Conservation (phyloP, 2,797 vertebrate species). For the Perodicticus potto region DNA sequence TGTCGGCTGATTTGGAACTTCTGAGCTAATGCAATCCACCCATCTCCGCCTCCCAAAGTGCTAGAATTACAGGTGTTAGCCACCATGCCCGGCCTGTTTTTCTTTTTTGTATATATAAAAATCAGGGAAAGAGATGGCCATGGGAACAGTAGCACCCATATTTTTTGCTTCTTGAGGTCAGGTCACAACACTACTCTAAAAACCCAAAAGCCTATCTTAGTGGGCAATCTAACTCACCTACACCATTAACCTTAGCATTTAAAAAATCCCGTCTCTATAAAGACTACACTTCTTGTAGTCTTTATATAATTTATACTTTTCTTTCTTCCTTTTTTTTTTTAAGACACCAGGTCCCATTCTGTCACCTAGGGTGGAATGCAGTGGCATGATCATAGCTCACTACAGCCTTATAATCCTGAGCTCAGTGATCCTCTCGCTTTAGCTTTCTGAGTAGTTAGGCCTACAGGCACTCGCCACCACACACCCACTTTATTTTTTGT, state of each 20-base stretch:
- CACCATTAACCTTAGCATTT: slow-evolving; percentile 23
- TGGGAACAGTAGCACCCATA: neutral
- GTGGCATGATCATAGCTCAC: neutral
- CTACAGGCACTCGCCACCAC: neutral
- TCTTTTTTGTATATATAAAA: slow-evolving; percentile 9
- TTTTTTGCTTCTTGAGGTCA: slow-evolving; percentile 39
- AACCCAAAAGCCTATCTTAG: neutral
- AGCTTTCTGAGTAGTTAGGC: neutral
- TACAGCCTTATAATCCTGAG: neutral
- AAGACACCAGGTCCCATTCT: neutral
- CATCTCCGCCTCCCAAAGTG: too few relatives aligned
- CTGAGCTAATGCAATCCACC: too few relatives aligned
- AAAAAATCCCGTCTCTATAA: slow-evolving; percentile 49
- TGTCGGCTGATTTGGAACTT: too few relatives aligned
- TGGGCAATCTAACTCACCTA: slow-evolving; percentile 58
- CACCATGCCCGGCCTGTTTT: neutral
- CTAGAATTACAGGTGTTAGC: too few relatives aligned
- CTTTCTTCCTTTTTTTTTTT: neutral
- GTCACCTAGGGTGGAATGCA: neutral
- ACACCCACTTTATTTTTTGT: neutral
- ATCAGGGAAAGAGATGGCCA: neutral
- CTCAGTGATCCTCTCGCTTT: neutral
- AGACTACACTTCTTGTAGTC: slow-evolving; percentile 3
- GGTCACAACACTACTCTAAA: slow-evolving; percentile 31
- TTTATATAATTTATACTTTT: neutral